A percentile compares a stretch with the other conserved stretches of the same genome.
Conservation (phyloP, 2,113 vertebrate genomes). For the Peromyscus polionotus region DNA sequence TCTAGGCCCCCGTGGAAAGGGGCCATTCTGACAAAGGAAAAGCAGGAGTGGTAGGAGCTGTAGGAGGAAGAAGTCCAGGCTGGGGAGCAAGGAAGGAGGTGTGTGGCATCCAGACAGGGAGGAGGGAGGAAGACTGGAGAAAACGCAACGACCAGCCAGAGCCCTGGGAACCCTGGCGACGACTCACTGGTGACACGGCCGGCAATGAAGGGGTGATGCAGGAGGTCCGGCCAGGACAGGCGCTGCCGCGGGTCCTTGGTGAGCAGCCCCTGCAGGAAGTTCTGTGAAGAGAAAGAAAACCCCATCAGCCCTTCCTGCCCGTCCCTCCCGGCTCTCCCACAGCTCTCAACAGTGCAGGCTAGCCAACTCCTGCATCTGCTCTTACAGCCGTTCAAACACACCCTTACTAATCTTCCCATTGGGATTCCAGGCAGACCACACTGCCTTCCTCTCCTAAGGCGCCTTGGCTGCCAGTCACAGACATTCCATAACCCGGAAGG, state of each 20-base stretch:
- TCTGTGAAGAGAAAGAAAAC: conserved; percentile 86
- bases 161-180: not conserved
- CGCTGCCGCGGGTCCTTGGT: conserved; percentile 95
- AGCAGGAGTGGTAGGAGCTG: not conserved
- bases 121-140: not conserved
- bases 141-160: not conserved
- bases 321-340: not conserved
- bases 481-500: not conserved
- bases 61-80: not conserved
- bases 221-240: conserved; percentile 95
- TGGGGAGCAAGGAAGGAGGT: not conserved
- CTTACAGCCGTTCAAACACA: not conserved
- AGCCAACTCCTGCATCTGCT: not conserved
- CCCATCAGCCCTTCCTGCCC: not conserved
- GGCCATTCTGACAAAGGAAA: conserved; percentile 23
- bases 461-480: not conserved
- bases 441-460: not conserved
- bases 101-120: not conserved
- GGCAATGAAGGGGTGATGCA: conserved; percentile 96
- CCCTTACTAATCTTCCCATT: not conserved
- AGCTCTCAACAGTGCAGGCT: not conserved
- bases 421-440: not conserved
- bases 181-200: conserved; percentile 92
- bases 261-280: conserved; percentile 95
- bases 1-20: not conserved